Base-by-base conservation (phyloP, 2,888 invertebrate species). In the Heliothis peltigera region DNA sequence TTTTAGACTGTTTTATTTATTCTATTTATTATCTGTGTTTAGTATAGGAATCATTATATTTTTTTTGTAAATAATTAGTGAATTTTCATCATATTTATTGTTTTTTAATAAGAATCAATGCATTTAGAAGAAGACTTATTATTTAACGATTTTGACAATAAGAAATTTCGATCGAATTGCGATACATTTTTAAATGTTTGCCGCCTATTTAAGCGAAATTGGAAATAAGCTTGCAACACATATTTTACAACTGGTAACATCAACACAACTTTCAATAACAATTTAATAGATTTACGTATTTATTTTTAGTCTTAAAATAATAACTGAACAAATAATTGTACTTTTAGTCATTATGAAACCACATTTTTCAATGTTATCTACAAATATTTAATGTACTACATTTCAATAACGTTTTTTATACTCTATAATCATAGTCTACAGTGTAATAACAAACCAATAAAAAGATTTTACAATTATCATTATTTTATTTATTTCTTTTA, bases 1-100 rank as follows among this genome's bases (percentile, higher is more conserved):
- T 39, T 84, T 83, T 73, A n/a, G 91, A 92, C 90, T 91, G 91
- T 92, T 91, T 39, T 92, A 92, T 92, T 93, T 92, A 82, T 85
- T 87, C 84, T 91, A 93, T 93, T 92, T 92, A 92, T 93, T 92
- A 74, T 84, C 80, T 84, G 66, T 83, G 76, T 70, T 67, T 89
- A 90, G 87, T 8, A 0, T 77, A 72, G 71, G 82, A 79, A n/a
- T 88, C 84, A 88, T 86, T 77, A 48, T n/a, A n/a, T n/a, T n/a
- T 85, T 81, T 85, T 91, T 88, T 93, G 93, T 93, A 93, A 92
- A 93, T 93, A 91, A 85, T 87, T 91, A 91, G 89, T 83, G 82
- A 89, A 89, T 88, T 89, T 84, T 77, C 75, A 70, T 77, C 67
- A 53, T 81, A 79, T 83, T 81, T 82, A 79, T 82, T 79, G 74